Base-by-base conservation (phyloP, 2,797 vertebrate genomes). In the Pitangus sulphuratus region DNA sequence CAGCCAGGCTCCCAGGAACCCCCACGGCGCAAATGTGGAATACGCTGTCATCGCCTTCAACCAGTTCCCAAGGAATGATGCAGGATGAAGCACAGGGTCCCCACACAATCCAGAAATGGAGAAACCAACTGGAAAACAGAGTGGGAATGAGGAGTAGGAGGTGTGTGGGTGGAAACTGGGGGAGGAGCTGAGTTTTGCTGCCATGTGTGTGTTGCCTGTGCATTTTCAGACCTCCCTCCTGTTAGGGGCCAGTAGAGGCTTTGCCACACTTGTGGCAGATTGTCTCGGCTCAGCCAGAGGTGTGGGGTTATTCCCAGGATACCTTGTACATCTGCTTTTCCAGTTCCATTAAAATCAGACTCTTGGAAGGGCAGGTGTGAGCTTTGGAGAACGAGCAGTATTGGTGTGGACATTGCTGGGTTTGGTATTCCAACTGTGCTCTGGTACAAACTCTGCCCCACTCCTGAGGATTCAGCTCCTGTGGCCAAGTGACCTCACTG, bases 301-400 rank as follows among this genome's bases (percentile, higher is more conserved):
- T 76, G 65, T 44, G 60, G 62, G 61, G 33, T 31, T 6, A 13
- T 8, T 48, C 84, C 30, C 75, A 76, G 78, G 13, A 24, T 62
- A 37, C 30, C 44, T 20, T 85, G 75, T 68, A n/a, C 47, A 12
- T 58, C 28, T 50, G n/a, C 26, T 80, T 80, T 77, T 54, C 80
- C 56, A n/a, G 2, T 54, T 8, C 62, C 79, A 95, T 92, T 95
- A 82, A 90, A 95, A 47, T 22, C 47, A 82, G 57, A 24, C 26
- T 10, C 8, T 53, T 62, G 57, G 82, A 78, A 64, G 13, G 64
- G 76, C 64, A 54, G 39, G 7, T 35, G 54, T 66, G 60, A 56
- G 51, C 74, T 77, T 50, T 58, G 28, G 42, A 11, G 16, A 12
- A 62, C 51, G 48, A 72, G 47, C 37, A 33, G 11, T 26, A 12